Evolutionary conservation across 2,113 vertebrate genomes (phyloP), one percentile per base, ranked within the genome.

Genomic region (Myrmophylax atrothorax): DNA sequence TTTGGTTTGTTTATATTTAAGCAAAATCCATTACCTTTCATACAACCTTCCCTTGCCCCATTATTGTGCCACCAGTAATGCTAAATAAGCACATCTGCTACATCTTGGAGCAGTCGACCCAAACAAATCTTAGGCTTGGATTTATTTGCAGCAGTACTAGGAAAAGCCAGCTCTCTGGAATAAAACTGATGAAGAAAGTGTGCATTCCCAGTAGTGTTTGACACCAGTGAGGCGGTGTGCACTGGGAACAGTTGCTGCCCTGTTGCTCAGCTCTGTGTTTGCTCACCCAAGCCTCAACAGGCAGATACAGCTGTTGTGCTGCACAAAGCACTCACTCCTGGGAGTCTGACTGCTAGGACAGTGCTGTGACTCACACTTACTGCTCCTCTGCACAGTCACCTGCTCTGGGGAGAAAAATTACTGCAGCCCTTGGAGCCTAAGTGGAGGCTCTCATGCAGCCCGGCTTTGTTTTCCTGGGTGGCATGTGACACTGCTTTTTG

Each of bases 311-410:
- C 37, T 46, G 70, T 14, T 44, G 66, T n/a, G 77, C 69, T 26
- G 59, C 55, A 35, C 25, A 29, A 8, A 38, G 75, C 3, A 0
- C 47, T 40, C 0, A 26, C 59, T 72, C 33, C 52, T 1, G 66
- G 70, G 79, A 73, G 59, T 50, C 78, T 5, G 74, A 40, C 64
- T 3, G 47, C 6, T 18, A 5, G 73, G 93, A 46, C 52, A 15
- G 74, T 0, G 11, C 77, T 6, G 66, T 55, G 87, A 87, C 68
- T 79, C 74, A 16, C 50, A 1, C 55, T 10, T 9, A 10, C 69
- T 10, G 68, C 82, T 79, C 26, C 74, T 87, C 74, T 40, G 72
- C 85, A n/a, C 62, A 1, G 63, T n/a, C 90, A 87, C 86, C 95
- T 86, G 90, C 88, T 77, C 55, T 6, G 77, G 28, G 47, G 28